Conservation (phyloP, 2,888 invertebrate genomes). For the Diarsia rubi region DNA sequence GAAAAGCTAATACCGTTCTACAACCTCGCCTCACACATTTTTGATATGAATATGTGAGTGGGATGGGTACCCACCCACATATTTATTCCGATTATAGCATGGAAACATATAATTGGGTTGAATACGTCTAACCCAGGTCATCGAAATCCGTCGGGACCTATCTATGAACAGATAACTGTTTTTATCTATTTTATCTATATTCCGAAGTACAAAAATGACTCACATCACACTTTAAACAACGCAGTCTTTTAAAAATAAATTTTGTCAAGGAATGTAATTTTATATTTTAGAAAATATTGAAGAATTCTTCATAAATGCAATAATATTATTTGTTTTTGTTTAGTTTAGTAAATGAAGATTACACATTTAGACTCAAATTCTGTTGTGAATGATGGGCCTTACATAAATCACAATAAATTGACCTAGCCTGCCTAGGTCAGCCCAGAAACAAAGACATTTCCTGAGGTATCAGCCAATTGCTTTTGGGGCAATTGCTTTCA, state of each 20-base stretch:
- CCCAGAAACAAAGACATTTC: neutral
- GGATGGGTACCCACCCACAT: too few relatives aligned
- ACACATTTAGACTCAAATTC: neutral
- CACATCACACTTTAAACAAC: neutral
- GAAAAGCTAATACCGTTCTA: too few relatives aligned
- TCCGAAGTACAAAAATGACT: constrained; percentile 13
- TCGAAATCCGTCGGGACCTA: neutral
- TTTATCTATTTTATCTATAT: constrained; percentile 14
- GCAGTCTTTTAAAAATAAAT: neutral
- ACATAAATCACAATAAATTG: neutral
- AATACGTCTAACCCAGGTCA: neutral
- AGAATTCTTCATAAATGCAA: constrained; percentile 21
- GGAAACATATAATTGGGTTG: neutral
- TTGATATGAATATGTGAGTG: too few relatives aligned
- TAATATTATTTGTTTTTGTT: neutral
- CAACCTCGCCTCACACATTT: too few relatives aligned
- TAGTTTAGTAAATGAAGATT: neutral
- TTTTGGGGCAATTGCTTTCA: neutral
- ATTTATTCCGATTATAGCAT: too few relatives aligned
- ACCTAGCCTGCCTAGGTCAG: neutral
- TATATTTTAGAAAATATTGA: constrained; percentile 6
- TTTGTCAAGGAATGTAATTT: constrained; percentile 14
- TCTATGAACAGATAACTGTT: neutral
- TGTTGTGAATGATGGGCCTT: neutral
- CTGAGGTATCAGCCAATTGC: neutral